A percentile compares a stretch with the other conserved stretches of the same genome.
phyloP scores from a whole-genome alignment of 2,888 invertebrate genomes.

The Sinopyrophorus schimmeli region DNA sequence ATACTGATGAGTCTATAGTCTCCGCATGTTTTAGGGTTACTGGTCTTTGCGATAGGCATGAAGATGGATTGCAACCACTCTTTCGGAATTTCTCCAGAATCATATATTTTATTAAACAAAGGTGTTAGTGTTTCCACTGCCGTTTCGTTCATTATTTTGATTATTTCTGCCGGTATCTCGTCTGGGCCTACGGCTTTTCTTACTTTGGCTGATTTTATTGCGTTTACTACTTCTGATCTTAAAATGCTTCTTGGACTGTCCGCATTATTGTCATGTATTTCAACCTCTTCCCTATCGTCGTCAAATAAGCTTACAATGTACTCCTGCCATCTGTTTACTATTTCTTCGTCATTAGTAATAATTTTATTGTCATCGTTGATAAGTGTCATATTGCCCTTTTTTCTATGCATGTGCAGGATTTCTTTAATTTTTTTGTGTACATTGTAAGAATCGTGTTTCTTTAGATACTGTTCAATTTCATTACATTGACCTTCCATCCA shows the following conservation, averaged over 20 bases:
- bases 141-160: slow-evolving; percentile 5
- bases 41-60: slow-evolving; percentile 6
- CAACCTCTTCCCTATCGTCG: not conserved
- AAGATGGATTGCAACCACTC: slow-evolving; percentile 13
- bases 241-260: not conserved
- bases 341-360: slow-evolving; percentile 3
- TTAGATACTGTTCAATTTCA: not conserved
- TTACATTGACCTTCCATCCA: not conserved
- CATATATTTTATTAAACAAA: slow-evolving; percentile 10
- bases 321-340: slow-evolving; percentile 1
- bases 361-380: slow-evolving; percentile 2
- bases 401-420: slow-evolving; percentile 5
- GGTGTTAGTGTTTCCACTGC: not conserved
- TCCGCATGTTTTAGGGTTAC: not conserved
- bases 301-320: not conserved
- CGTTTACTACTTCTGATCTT: not conserved
- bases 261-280: not conserved
- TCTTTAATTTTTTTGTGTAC: slow-evolving; percentile 7
- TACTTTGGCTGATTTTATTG: slow-evolving; percentile 5
- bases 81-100: slow-evolving; percentile 10
- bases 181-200: slow-evolving; percentile 8
- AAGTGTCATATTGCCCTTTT: slow-evolving; percentile 2
- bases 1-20: not conserved
- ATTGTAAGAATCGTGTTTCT: slow-evolving; percentile 1
- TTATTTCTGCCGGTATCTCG: slow-evolving; percentile 5